Percentiles rank a stretch among this genome's conserved stretches.
These are phyloP conservation scores for Morone chrysops DNA, from an alignment of 2,113 vertebrate genomes.

Conservation along the genomic window DNA sequence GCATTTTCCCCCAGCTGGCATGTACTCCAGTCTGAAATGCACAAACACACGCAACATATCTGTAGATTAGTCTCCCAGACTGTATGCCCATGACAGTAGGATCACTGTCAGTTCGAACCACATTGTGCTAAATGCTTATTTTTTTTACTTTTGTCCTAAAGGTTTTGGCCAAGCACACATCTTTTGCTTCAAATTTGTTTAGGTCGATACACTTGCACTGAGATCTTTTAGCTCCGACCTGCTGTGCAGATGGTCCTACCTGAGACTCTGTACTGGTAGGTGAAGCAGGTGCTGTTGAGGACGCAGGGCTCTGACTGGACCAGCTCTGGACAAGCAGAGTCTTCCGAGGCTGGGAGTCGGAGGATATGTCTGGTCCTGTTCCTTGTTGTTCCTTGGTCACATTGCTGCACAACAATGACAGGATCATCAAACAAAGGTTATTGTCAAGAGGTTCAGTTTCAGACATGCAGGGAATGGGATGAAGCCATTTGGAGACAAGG, in stretches of 20 bases:
- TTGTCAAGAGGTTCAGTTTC: background rate
- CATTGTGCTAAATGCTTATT: slow-evolving; percentile 10
- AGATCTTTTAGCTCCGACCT: background rate
- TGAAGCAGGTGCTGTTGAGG: slow-evolving; percentile 94
- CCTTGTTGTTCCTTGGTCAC: slow-evolving; percentile 85
- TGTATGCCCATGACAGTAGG: background rate
- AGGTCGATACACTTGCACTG: background rate
- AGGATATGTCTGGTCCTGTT: slow-evolving; percentile 89
- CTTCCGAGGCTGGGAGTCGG: slow-evolving; percentile 81
- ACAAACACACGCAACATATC: slow-evolving; percentile 28
- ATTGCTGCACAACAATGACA: slow-evolving; percentile 81
- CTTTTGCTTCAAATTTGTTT: background rate
- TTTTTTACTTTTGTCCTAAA: background rate
- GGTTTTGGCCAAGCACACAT: background rate
- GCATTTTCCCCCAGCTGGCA: slow-evolving; percentile 92
- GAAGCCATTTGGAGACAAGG: background rate
- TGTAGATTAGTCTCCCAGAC: slow-evolving; percentile 17
- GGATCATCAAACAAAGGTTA: background rate
- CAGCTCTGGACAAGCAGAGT: slow-evolving; percentile 86
- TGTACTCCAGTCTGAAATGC: slow-evolving; percentile 91
- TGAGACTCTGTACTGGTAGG: slow-evolving; percentile 91
- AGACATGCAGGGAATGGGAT: background rate
- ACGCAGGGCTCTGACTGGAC: slow-evolving; percentile 89
- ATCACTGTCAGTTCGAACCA: background rate
- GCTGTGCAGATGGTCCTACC: slow-evolving; percentile 78